These are phyloP conservation scores for Podarcis raffonei DNA, from an alignment of 2,113 vertebrate species.

Conservation along the genomic window DNA sequence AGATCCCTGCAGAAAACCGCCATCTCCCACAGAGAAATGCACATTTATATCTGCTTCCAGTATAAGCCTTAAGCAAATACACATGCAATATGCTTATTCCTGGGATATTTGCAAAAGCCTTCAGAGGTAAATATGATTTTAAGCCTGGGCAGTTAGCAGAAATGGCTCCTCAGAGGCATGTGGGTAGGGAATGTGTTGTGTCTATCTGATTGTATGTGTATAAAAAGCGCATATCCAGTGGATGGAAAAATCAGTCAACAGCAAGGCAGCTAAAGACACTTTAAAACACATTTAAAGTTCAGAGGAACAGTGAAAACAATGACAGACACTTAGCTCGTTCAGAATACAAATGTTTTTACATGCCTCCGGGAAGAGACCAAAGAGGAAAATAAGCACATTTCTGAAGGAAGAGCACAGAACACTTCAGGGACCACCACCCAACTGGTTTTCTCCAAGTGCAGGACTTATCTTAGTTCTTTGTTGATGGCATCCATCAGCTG, in stretches of 20 bases:
- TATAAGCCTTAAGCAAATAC: constrained; percentile 68
- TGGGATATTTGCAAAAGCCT: constrained; percentile 62
- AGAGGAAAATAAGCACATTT: background rate
- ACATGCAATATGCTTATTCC: constrained; percentile 51
- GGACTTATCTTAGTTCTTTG: too few species aligned
- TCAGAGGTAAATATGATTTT: constrained; percentile 47
- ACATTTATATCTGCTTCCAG: constrained; percentile 58
- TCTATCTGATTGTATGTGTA: too few species aligned
- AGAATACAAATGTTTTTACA: background rate
- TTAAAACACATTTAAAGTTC: background rate
- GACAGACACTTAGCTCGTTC: background rate
- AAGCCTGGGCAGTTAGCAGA: constrained; percentile 8
- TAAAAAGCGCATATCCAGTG: too few species aligned
- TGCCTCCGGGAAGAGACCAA: background rate
- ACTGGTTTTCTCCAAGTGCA: background rate
- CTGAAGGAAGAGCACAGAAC: background rate
- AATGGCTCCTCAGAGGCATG: background rate
- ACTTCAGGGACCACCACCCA: background rate
- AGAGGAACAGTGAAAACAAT: background rate
- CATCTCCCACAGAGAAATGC: constrained; percentile 62
- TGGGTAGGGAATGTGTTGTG: background rate
- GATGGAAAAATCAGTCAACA: background rate
- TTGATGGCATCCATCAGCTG: too few species aligned
- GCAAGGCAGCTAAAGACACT: background rate
- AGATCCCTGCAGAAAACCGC: constrained; percentile 54